Evolutionary conservation across 1,140 invertebrate species (phyloP), one percentile per base, ranked within the genome.

Genomic region (Orius insidiosus): DNA sequence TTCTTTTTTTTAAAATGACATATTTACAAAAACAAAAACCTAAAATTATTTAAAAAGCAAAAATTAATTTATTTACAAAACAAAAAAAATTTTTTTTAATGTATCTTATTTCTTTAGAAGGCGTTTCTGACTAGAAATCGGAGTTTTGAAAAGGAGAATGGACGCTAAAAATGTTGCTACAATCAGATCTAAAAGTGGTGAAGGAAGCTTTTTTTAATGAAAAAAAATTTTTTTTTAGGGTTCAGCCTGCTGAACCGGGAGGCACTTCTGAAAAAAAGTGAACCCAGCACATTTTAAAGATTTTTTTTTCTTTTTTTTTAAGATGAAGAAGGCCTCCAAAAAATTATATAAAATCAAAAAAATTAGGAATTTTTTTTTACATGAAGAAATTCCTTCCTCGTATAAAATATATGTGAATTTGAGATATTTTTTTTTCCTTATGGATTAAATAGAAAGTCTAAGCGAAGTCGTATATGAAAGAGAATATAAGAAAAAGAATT

Each of bases 281-380:
- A 24, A 24, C 24, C 24, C 24, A 24, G 24, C 24, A 24, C 24
- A 24, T 24, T 24, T 24, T 24, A 24, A 24, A 4, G 24, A 24
- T 24, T 24, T 24, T n/a, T n/a, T n/a, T n/a, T n/a, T n/a, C n/a
- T n/a, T n/a, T n/a, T n/a, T n/a, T n/a, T n/a, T n/a, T 33, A 33
- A 33, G 32, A n/a, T 33, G 7, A 9, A 36, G n/a, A 36, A 36
- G 35, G n/a, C 35, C 35, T 36, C 14, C 35, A 13, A 40, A 18
- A 40, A 40, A n/a, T n/a, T n/a, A n/a, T n/a, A n/a, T n/a, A n/a
- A n/a, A n/a, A n/a, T n/a, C n/a, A n/a, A n/a, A n/a, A n/a, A n/a
- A n/a, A n/a, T n/a, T n/a, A n/a, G n/a, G n/a, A n/a, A n/a, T 46
- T 46, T 16, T 15, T 38, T 18, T 37, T 46, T 46, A 15, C 14